Evolutionary conservation across 2,888 invertebrate species (phyloP), one percentile per base, ranked within the genome.

Genomic region (Autographa gamma): DNA sequence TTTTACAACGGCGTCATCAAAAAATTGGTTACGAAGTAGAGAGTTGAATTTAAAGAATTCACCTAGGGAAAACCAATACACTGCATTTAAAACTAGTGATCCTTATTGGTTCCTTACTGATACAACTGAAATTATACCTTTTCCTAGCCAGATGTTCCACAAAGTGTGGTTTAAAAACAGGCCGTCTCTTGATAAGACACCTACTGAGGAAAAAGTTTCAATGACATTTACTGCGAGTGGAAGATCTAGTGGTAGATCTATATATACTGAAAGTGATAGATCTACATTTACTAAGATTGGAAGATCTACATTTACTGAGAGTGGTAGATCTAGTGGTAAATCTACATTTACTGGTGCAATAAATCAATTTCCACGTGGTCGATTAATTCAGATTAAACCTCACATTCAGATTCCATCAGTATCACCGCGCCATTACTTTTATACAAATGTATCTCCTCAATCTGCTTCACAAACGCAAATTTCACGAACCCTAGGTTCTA

Each of bases 121-220:
- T n/a, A 34, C 52, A 52, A 63, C 62, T 52, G 32, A 62, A 52
- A n/a, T n/a, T 52, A 34, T 32, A 5, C 11, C 7, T 11, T 34
- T 34, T 18, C 63, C 63, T 4, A 63, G 18, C 32, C 2, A 52
- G 32, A 13, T 63, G 13, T 52, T 52, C 18, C 32, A 52, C n/a
- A 63, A 32, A 13, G 11, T 32, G 7, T 52, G 52, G 63, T 63
- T 63, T 52, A 14, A 52, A 32, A 52, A 6, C 0, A 63, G 63
- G 16, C 63, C 63, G 2, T 52, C 52, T 0, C 11, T 63, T 2
- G 18, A 13, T 11, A 14, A 32, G 2, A 18, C 14, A 32, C 11
- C 6, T 13, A 32, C 6, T 2, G 4, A 11, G 18, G 32, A 34
- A 34, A 32, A 32, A 5, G 7, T 14, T 32, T 32, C 5, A 48